Conservation (phyloP, 2,888 invertebrate genomes). For the Drosophila dives region DNA sequence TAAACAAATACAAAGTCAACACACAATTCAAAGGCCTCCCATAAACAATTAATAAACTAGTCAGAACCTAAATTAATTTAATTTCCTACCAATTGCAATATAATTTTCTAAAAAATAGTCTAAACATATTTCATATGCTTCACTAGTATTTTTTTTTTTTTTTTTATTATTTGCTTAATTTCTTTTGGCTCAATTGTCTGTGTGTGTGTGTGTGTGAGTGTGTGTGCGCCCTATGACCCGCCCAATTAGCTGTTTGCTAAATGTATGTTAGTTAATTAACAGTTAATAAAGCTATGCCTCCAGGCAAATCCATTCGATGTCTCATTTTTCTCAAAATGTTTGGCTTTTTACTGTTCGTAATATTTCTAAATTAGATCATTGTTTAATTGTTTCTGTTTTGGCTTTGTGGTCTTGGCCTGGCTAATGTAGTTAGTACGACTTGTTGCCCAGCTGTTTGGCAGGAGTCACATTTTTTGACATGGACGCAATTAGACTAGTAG, state of each 20-base stretch:
- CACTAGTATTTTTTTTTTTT: background rate
- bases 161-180: constrained; percentile 7
- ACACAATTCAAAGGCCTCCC: constrained; percentile 42
- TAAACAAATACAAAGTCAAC: background rate
- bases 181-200: constrained; percentile 41
- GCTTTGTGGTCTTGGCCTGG: constrained; percentile 40
- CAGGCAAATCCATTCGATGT: constrained; percentile 62
- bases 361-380: constrained; percentile 18
- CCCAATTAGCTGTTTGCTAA: constrained; percentile 17
- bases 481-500: constrained; percentile 52
- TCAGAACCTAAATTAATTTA: constrained; percentile 45
- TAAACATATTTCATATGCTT: constrained; percentile 53
- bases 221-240: constrained; percentile 23
- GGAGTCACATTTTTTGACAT: constrained; percentile 56
- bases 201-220: constrained; percentile 6
- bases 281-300: constrained; percentile 18
- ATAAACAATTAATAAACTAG: constrained; percentile 26
- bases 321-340: constrained; percentile 8
- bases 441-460: constrained; percentile 47
- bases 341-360: constrained; percentile 41
- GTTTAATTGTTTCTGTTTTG: constrained; percentile 31
- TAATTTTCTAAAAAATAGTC: constrained; percentile 39
- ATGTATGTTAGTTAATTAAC: constrained; percentile 12
- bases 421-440: constrained; percentile 25
- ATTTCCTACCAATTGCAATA: constrained; percentile 49